Percentiles rank a stretch among this genome's conserved stretches.
Evolutionary conservation across 1,140 invertebrate genomes (phyloP).

Genomic region (Drosophila albomicans): DNA sequence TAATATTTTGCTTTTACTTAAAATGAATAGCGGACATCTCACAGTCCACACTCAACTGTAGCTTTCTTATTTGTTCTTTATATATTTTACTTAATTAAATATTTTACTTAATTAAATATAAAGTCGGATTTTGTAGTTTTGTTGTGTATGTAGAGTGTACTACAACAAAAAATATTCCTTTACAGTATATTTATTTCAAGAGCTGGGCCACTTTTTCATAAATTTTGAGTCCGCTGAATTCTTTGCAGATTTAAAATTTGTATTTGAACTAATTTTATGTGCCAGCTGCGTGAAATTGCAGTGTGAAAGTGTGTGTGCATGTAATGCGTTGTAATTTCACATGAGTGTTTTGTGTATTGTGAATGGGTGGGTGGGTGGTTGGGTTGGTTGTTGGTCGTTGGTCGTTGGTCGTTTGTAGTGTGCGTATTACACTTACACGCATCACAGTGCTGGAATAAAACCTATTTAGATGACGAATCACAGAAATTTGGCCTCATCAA

Average conservation of each 20-base stretch:
- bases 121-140: too few species aligned
- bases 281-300: constrained; percentile 31
- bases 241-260: constrained; percentile 9
- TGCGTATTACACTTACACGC: constrained; percentile 26
- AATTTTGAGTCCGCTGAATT: neutral
- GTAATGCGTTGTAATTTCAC: constrained; percentile 70
- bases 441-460: constrained; percentile 50
- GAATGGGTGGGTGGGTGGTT: constrained; percentile 35
- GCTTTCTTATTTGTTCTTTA: too few species aligned
- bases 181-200: neutral
- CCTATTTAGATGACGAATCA: constrained; percentile 82
- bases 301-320: constrained; percentile 36
- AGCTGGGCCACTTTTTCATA: neutral
- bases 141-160: too few species aligned
- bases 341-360: constrained; percentile 22
- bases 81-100: too few species aligned
- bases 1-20: too few species aligned
- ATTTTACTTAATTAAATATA: too few species aligned
- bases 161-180: too few species aligned
- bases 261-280: constrained; percentile 14
- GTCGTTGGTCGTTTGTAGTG: neutral
- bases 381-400: too few species aligned
- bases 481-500: constrained; percentile 82
- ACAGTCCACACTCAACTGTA: too few species aligned
- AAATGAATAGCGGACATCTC: too few species aligned